Evolutionary conservation across 2,797 vertebrate genomes (phyloP), one percentile per base, ranked within the genome.

Genomic region (Hippocampus kuda): DNA sequence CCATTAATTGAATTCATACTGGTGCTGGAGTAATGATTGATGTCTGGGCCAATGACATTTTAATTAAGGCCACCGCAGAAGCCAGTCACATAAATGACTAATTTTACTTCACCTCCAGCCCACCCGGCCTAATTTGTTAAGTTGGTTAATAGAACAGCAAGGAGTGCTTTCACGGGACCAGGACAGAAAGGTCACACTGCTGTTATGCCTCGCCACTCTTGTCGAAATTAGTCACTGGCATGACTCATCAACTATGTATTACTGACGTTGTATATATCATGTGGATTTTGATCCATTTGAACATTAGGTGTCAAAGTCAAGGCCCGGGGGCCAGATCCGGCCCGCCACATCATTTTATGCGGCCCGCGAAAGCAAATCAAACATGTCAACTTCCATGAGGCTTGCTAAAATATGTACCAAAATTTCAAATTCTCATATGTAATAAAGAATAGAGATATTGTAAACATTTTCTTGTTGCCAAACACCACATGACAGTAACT

Each of bases 61-160:
- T 85, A 87, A 87, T 87, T 85, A 83, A 79, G 81, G 74, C 77
- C 81, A 84, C 79, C 77, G 70, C 76, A 77, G 76, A 79, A 78
- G 79, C 68, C 65, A 70, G 77, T 68, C 65, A 80, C 56, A 77
- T 76, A 75, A 38, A 81, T 79, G 78, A 84, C 79, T 76, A 67
- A 85, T 87, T 85, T 80, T 76, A 77, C 76, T 67, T 82, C 73
- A 77, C 74, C 73, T 83, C 57, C 18, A 81, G 81, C 75, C 70
- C 72, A 61, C 65, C 81, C 75, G 80, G 72, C 65, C 65, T 79
- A 62, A 84, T 88, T 81, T 83, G 80, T 82, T 82, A 80, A 84
- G 68, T 75, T 8, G 8, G 63, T 70, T 64, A 34, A 61, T 34
- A 61, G 27, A 61, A 34, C 6, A 26, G 22, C 13, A n/a, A 41